Base-by-base conservation (phyloP, 2,113 vertebrate genomes). In the Megaleporinus macrocephalus region DNA sequence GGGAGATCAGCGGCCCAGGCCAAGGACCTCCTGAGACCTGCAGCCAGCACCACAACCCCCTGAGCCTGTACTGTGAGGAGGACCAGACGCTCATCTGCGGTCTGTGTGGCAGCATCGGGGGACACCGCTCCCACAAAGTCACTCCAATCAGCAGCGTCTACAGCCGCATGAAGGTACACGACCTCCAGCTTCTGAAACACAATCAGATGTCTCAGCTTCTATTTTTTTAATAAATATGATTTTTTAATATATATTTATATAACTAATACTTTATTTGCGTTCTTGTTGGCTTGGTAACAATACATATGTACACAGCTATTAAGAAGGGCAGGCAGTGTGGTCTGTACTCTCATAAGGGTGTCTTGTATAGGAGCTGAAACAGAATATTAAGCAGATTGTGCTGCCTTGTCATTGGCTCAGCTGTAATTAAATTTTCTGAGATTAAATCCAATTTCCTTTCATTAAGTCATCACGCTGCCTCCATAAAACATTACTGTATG, bases 41-140 rank as follows among this genome's bases (percentile, higher is more conserved):
- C 73, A 57, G 82, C 0, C 82, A 55, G 0, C 95, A 96, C 85
- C 90, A 91, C 76, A 95, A 96, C 86, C 95, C 96, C 0, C 93
- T 97, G 83, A 96, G 95, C 83, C 92, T 96, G 74, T 97, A 96
- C 90, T 97, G 96, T 0, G 95, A 97, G 89, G 91, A 93, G 0
- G 95, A 97, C 83, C 94, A 85, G 59, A 89, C 93, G 24, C 91
- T 97, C 72, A 96, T 96, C 87, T 97, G 96, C 0, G 95, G 95
- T 15, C 90, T 96, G 26, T 97, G 96, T 0, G 95, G 95, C 74
- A 93, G 95, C 86, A 94, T 97, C 0, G 95, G 96, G 5, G 76
- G 86, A 22, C 95, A 97, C 88, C 92, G 87, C 5, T 91, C 92
- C 15, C 95, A 96, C 89, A 91, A 86, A 26, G 89, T 96, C 89